These are phyloP conservation scores for Halocynthia roretzi DNA, from an alignment of 23 tunicate genomes.

Conservation along the genomic window DNA sequence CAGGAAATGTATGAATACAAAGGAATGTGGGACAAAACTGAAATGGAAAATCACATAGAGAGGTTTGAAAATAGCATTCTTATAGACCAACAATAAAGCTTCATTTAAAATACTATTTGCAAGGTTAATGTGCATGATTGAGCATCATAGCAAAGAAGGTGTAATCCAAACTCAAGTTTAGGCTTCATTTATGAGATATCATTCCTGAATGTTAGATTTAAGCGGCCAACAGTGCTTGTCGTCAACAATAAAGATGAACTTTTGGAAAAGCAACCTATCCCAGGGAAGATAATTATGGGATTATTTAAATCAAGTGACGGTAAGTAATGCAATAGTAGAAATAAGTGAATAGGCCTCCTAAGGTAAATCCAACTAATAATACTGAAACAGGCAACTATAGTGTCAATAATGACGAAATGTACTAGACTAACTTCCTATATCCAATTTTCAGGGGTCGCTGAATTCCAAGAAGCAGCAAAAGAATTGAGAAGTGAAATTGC, in stretches of 20 bases:
- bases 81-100: background rate
- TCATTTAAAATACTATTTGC: background rate
- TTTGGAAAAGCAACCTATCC: no score
- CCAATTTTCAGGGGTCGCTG: conserved; percentile 10
- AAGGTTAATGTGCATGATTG: no score
- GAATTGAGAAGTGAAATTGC: background rate
- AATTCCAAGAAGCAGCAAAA: conserved; percentile 24
- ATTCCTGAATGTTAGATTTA: no score
- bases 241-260: no score
- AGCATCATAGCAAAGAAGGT: no score
- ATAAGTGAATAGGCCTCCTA: no score
- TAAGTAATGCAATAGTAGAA: background rate
- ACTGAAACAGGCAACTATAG: no score
- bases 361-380: no score
- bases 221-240: no score
- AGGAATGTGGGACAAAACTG: conserved; percentile 45
- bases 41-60: conserved; percentile 31
- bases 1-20: conserved; percentile 24
- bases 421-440: background rate
- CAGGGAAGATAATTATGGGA: conserved; percentile 6
- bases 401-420: no score
- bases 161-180: no score
- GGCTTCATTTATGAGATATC: no score
- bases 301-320: conserved; percentile 18
- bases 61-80: conserved; percentile 25